phyloP scores from a whole-genome alignment of 1,140 invertebrate genomes.

The Latrodectus geometricus region DNA sequence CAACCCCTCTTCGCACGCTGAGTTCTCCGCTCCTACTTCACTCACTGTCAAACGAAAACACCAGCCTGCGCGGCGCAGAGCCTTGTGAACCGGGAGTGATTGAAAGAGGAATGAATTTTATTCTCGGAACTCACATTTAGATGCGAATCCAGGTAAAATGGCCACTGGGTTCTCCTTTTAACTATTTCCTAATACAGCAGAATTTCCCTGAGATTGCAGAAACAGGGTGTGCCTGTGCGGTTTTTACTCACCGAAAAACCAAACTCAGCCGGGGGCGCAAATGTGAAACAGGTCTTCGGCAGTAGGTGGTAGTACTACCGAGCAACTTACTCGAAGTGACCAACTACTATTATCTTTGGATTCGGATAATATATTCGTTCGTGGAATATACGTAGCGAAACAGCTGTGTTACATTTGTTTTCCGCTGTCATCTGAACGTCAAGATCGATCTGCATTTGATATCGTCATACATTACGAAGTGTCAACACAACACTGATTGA shows the following conservation, averaged over 20 bases:
- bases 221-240: slow-evolving; percentile 10
- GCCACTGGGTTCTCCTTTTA: not conserved
- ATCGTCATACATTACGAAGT: too few relatives aligned
- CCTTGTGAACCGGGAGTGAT: not conserved
- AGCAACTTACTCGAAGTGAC: slow-evolving; percentile 3
- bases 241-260: not conserved
- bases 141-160: not conserved
- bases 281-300: slow-evolving; percentile 31
- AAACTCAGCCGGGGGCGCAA: not conserved
- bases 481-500: too few relatives aligned
- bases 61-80: not conserved
- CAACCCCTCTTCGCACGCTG: slow-evolving; percentile 47
- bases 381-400: not conserved
- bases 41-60: slow-evolving; percentile 54
- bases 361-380: not conserved
- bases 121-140: not conserved
- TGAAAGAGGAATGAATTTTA: not conserved
- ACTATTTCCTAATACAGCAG: not conserved
- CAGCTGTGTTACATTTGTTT: not conserved
- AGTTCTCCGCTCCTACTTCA: slow-evolving; percentile 1
- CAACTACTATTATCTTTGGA: not conserved
- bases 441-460: not conserved
- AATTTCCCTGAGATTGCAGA: not conserved
- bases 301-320: slow-evolving; percentile 39
- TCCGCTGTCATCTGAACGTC: not conserved